Percentiles rank a stretch among this genome's conserved stretches.
Conservation (phyloP, 2,888 invertebrate species). For the Oegoconia quadripuncta region DNA sequence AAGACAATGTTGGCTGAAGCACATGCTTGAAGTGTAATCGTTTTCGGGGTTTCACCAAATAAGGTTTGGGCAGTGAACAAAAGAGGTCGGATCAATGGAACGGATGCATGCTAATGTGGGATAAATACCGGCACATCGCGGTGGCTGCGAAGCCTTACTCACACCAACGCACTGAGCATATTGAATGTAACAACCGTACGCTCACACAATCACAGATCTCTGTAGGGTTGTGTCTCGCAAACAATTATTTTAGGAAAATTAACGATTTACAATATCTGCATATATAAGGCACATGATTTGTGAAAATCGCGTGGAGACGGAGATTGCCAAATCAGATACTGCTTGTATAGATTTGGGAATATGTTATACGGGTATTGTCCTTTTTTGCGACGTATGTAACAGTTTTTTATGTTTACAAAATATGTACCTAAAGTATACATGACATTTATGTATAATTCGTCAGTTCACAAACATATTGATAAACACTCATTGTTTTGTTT, state of each 20-base stretch:
- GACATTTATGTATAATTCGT: no score
- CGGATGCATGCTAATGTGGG: slow-evolving; percentile 70
- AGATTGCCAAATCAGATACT: no score
- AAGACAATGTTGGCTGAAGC: slow-evolving; percentile 1
- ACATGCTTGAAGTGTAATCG: slow-evolving; percentile 8
- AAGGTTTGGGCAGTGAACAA: slow-evolving; percentile 39
- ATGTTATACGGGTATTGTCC: no score
- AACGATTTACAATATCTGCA: background rate
- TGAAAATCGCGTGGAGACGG: no score
- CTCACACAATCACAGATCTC: slow-evolving; percentile 21
- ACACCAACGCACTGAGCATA: slow-evolving; percentile 25
- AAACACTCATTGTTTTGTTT: no score
- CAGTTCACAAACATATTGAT: no score
- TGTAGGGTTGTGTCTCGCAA: slow-evolving; percentile 29
- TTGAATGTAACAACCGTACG: slow-evolving; percentile 18
- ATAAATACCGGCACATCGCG: slow-evolving; percentile 62
- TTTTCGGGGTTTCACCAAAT: slow-evolving; percentile 27
- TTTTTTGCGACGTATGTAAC: no score
- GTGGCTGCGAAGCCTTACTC: slow-evolving; percentile 40
- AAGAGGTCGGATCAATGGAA: slow-evolving; percentile 65
- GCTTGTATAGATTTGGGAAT: no score
- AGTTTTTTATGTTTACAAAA: no score
- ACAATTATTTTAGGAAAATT: background rate
- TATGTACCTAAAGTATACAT: no score
- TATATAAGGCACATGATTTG: no score